These are phyloP conservation scores for Actinernus sp. DNA, from an alignment of 92 coral and sea anemone species.

Conservation along the genomic window DNA sequence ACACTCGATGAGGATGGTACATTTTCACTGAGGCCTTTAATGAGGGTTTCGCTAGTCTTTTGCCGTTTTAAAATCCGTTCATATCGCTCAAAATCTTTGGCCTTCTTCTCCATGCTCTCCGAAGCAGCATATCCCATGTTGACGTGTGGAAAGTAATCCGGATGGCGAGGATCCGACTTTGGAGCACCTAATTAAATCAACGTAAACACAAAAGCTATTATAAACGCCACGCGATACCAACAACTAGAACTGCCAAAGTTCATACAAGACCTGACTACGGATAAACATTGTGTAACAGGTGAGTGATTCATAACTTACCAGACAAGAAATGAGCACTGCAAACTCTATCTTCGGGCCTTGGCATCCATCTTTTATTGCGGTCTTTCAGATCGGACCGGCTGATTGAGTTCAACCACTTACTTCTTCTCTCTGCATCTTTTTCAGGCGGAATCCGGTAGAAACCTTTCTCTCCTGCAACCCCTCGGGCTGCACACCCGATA, in stretches of 20 bases:
- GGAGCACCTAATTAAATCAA: neutral
- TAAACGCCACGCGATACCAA: too few relatives aligned
- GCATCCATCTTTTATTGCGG: neutral
- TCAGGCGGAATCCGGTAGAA: conserved; percentile 3
- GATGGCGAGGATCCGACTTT: neutral
- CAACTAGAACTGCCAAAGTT: too few relatives aligned
- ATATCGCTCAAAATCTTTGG: neutral
- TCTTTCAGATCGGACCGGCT: neutral
- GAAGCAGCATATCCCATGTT: neutral
- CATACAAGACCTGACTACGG: too few relatives aligned
- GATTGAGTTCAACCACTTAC: neutral
- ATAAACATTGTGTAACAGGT: too few relatives aligned
- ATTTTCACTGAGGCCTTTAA: too few relatives aligned
- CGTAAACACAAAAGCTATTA: neutral
- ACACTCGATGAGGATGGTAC: too few relatives aligned
- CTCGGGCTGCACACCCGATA: conserved; percentile 5
- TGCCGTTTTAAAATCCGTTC: neutral
- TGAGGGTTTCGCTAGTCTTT: neutral
- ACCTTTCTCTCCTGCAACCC: conserved; percentile 3
- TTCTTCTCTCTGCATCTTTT: conserved; percentile 5
- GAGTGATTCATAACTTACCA: conserved; percentile 1
- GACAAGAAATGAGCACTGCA: conserved; percentile 8
- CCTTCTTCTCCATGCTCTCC: neutral
- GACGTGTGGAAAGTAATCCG: neutral
- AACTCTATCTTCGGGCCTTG: conserved; percentile 2